These are phyloP conservation scores for Watsonalla binaria DNA, from an alignment of 2,888 invertebrate genomes.

Conservation along the genomic window DNA sequence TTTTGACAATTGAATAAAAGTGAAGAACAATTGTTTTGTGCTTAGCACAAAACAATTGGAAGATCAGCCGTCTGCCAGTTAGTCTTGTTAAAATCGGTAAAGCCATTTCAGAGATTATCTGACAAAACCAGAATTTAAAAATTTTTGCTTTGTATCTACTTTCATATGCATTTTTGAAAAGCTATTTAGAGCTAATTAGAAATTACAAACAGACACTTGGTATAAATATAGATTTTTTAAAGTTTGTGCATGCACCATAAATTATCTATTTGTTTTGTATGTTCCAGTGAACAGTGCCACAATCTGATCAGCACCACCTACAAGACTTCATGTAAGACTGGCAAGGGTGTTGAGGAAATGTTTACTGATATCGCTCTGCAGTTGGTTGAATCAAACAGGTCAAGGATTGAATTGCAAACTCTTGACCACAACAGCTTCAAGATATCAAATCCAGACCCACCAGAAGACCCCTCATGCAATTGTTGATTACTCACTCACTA, in stretches of 20 bases:
- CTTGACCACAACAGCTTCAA: slow-evolving; percentile 88
- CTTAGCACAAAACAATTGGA: no score
- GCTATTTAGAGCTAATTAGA: no score
- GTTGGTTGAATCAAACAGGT: slow-evolving; percentile 87
- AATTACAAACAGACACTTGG: slow-evolving; percentile 1
- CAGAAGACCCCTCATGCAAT: slow-evolving; percentile 69
- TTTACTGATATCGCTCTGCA: slow-evolving; percentile 92
- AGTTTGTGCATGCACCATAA: slow-evolving; percentile 3
- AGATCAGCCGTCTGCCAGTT: no score
- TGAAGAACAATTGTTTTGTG: no score
- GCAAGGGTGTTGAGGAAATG: slow-evolving; percentile 93
- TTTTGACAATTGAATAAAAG: no score
- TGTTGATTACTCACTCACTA: slow-evolving; percentile 42
- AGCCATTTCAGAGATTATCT: no score
- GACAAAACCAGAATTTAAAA: no score
- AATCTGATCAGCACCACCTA: slow-evolving; percentile 92
- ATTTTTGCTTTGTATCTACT: no score
- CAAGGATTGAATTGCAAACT: slow-evolving; percentile 88
- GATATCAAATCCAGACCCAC: slow-evolving; percentile 81
- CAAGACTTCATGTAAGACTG: slow-evolving; percentile 93
- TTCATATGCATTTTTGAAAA: no score
- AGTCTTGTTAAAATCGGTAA: no score
- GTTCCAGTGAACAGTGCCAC: slow-evolving; percentile 91
- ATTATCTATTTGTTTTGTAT: slow-evolving; percentile 4
- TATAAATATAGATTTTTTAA: no score